Evolutionary conservation across 1,140 invertebrate genomes (phyloP).

Genomic region (Bombus superbus): DNA sequence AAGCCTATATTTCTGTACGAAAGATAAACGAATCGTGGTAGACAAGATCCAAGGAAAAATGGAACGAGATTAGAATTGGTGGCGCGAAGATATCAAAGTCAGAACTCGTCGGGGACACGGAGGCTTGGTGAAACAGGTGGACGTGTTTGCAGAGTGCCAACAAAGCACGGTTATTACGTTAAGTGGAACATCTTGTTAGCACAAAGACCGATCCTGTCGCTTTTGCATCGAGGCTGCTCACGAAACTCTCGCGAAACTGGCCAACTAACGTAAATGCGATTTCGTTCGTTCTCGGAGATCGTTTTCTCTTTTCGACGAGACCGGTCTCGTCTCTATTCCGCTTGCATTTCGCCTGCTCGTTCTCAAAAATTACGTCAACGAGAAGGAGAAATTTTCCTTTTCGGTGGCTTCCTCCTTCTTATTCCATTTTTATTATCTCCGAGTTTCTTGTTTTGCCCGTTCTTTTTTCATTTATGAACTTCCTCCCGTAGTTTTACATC

Average conservation of each 20-base stretch:
- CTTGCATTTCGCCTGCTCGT: not conserved
- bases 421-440: not conserved
- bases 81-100: not conserved
- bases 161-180: slow-evolving; percentile 7
- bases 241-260: not conserved
- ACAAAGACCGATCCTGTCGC: not conserved
- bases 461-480: slow-evolving; percentile 27
- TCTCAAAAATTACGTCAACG: slow-evolving; percentile 8
- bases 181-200: slow-evolving; percentile 7
- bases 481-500: slow-evolving; percentile 27
- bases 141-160: not conserved
- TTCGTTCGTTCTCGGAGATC: not conserved
- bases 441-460: not conserved
- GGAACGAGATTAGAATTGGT: not conserved
- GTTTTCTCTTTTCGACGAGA: not conserved
- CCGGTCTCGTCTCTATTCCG: not conserved
- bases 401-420: not conserved
- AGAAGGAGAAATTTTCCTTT: not conserved
- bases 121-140: not conserved
- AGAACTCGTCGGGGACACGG: not conserved
- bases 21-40: not conserved
- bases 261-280: slow-evolving; percentile 16
- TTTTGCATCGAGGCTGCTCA: not conserved
- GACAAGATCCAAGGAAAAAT: not conserved
- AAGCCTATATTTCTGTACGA: not conserved